A percentile compares a stretch with the other conserved stretches of the same genome.
Conservation (phyloP, 2,888 invertebrate genomes). For the Drosophila maculinotata region DNA sequence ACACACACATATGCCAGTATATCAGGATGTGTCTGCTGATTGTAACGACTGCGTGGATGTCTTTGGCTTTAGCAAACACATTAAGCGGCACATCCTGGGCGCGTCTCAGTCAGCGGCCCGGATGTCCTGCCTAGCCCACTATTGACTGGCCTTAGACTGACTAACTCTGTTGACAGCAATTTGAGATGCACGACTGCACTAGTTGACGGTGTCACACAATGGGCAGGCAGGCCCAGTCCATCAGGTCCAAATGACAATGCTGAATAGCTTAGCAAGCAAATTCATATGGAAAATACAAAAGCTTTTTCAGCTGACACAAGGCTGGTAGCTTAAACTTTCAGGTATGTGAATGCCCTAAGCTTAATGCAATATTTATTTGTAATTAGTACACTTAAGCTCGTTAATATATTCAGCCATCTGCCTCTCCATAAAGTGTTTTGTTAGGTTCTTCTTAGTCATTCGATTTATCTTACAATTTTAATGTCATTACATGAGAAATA, state of each 20-base stretch:
- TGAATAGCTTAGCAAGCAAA: conserved; percentile 8
- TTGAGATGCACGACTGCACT: conserved; percentile 75
- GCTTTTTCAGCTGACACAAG: too few species aligned
- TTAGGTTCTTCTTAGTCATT: conserved; percentile 27
- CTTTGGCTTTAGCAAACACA: conserved; percentile 57
- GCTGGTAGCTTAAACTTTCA: too few species aligned
- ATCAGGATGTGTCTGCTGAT: conserved; percentile 36
- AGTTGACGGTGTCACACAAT: conserved; percentile 41
- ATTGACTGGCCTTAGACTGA: conserved; percentile 36
- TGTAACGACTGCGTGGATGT: conserved; percentile 53
- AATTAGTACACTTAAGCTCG: too few species aligned
- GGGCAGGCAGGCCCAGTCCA: conserved; percentile 17
- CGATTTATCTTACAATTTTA: conserved; percentile 53
- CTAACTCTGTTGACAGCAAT: conserved; percentile 66
- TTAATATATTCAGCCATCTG: neutral
- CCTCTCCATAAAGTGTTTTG: neutral
- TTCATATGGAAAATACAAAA: neutral
- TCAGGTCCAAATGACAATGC: conserved; percentile 21
- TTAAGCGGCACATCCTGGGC: conserved; percentile 70
- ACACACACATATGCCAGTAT: conserved; percentile 13
- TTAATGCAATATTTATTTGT: too few species aligned
- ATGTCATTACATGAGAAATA: conserved; percentile 20
- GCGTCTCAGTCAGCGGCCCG: conserved; percentile 41
- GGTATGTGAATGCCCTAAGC: too few species aligned
- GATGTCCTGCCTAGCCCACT: conserved; percentile 55